phyloP scores from a whole-genome alignment of 2,888 invertebrate species.

The Amiota mariae region DNA sequence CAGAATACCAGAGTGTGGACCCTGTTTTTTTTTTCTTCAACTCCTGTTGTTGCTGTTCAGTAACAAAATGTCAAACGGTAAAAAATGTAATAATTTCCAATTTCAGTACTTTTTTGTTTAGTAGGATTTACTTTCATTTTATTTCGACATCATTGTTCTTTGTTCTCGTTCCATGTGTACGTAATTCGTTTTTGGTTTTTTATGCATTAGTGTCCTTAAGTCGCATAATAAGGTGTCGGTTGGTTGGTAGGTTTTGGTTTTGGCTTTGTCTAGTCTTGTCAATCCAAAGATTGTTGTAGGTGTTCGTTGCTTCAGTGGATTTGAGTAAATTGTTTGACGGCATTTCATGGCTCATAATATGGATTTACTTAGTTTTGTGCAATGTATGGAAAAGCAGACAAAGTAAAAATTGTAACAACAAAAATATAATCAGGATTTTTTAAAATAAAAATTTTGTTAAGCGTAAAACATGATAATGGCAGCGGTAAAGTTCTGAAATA shows the following conservation, averaged over 20 bases:
- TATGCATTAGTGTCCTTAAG: conserved; percentile 31
- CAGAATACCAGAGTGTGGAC: too few relatives aligned
- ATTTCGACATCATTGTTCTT: neutral
- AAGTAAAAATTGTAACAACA: too few relatives aligned
- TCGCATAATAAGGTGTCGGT: conserved; percentile 28
- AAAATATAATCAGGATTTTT: too few relatives aligned
- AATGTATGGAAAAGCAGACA: neutral
- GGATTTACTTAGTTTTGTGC: neutral
- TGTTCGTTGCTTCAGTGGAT: neutral
- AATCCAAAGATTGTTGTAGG: neutral
- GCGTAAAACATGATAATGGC: neutral
- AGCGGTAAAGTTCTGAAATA: neutral
- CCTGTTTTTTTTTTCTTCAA: too few relatives aligned
- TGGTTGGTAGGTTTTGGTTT: neutral
- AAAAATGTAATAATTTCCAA: conserved; percentile 30
- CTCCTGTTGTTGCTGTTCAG: neutral
- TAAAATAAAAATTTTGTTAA: neutral
- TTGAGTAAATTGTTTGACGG: conserved; percentile 2
- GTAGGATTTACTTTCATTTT: neutral
- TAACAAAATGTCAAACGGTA: conserved; percentile 29
- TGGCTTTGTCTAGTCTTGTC: too few relatives aligned
- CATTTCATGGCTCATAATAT: neutral
- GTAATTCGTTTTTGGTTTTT: conserved; percentile 33
- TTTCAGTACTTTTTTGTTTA: neutral
- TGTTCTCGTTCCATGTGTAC: neutral